Conservation (phyloP, 2,888 invertebrate species). For the Agrilus cyanescens region DNA sequence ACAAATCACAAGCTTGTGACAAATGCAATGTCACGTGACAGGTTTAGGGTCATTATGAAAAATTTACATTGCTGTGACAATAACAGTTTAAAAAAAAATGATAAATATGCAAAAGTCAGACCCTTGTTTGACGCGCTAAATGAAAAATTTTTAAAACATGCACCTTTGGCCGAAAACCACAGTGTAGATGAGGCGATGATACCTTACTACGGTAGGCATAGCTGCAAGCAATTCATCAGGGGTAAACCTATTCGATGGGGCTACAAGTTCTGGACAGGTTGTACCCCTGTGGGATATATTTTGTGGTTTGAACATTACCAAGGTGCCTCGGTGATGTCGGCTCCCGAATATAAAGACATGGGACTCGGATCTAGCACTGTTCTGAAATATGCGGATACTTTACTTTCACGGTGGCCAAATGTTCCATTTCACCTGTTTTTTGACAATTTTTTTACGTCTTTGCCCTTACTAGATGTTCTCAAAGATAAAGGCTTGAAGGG, state of each 20-base stretch:
- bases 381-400: constrained; percentile 9
- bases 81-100: constrained; percentile 8
- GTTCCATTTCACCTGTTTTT: constrained; percentile 13
- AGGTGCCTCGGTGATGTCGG: constrained; percentile 8
- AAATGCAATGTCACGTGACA: constrained; percentile 16
- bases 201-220: constrained; percentile 17
- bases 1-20: constrained; percentile 13
- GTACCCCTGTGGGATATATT: constrained; percentile 12
- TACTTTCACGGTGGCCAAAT: constrained; percentile 1
- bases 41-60: constrained; percentile 17
- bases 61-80: constrained; percentile 21
- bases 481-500: constrained; percentile 6
- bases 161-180: constrained; percentile 8
- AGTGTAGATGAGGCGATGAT: constrained; percentile 19
- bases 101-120: constrained; percentile 3
- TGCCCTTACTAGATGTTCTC: constrained; percentile 10
- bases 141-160: constrained; percentile 6
- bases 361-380: constrained; percentile 12
- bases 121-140: constrained; percentile 8
- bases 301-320: constrained; percentile 16
- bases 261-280: constrained; percentile 7
- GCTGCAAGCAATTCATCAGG: constrained; percentile 20
- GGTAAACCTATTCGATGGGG: constrained; percentile 14
- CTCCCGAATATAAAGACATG: constrained; percentile 10
- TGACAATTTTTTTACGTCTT: constrained; percentile 16